phyloP scores from a whole-genome alignment of 1,140 invertebrate genomes.

The Mizuhopecten yessoensis region DNA sequence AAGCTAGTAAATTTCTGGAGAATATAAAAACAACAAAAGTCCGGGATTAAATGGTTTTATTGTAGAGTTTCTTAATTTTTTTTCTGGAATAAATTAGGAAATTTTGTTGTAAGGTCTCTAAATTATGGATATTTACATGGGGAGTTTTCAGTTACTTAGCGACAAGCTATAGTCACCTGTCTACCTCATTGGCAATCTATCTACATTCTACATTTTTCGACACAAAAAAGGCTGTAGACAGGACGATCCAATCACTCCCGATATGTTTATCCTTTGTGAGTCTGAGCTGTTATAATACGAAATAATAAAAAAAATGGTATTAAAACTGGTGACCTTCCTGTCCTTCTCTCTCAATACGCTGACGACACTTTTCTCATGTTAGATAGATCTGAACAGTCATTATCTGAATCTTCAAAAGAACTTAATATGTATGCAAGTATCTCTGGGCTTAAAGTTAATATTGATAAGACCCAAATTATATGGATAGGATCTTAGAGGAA shows the following conservation, averaged over 20 bases:
- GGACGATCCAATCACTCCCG: constrained; percentile 47
- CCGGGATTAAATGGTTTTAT: neutral
- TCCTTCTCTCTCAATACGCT: too few species aligned
- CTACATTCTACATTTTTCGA: constrained; percentile 41
- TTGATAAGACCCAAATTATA: too few species aligned
- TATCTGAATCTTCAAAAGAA: too few species aligned
- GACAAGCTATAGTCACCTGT: constrained; percentile 51
- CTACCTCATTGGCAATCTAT: constrained; percentile 54
- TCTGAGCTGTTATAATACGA: neutral
- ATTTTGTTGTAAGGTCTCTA: constrained; percentile 48
- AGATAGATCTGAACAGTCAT: too few species aligned
- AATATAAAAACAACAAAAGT: constrained; percentile 14
- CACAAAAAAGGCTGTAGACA: constrained; percentile 47
- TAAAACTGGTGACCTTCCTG: too few species aligned
- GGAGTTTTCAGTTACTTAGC: neutral
- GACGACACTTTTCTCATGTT: too few species aligned
- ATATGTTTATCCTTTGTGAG: neutral
- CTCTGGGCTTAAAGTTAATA: too few species aligned
- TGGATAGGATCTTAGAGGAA: too few species aligned
- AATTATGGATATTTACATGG: constrained; percentile 42
- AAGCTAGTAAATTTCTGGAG: neutral
- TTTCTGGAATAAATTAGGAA: constrained; percentile 47
- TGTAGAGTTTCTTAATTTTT: constrained; percentile 38
- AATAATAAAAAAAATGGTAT: neutral
- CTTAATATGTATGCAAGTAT: too few species aligned